These are phyloP conservation scores for Harlomillsia oculata DNA, from an alignment of 1,140 invertebrate genomes.

Conservation along the genomic window DNA sequence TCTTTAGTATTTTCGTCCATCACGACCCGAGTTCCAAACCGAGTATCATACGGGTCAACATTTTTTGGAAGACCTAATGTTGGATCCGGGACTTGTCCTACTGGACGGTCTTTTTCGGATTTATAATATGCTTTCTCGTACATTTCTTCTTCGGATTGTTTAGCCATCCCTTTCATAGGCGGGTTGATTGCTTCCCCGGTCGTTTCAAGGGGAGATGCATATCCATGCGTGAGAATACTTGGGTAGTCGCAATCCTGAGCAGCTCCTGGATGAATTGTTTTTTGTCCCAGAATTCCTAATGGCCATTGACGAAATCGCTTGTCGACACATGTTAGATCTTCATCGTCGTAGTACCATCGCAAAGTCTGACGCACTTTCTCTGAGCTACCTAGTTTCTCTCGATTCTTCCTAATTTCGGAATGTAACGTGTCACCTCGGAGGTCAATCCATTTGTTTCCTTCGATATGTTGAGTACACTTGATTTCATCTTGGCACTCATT, in stretches of 20 bases:
- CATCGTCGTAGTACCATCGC: constrained; percentile 30
- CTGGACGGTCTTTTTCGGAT: neutral
- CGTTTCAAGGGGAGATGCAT: neutral
- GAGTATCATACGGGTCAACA: too few relatives aligned
- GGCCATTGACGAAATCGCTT: constrained; percentile 21
- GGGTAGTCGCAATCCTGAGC: constrained; percentile 31
- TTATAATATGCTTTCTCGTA: too few relatives aligned
- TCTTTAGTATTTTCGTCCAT: too few relatives aligned
- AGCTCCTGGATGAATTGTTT: constrained; percentile 29
- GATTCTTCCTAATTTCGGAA: constrained; percentile 19
- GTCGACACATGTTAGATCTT: constrained; percentile 21
- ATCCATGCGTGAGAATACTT: constrained; percentile 26
- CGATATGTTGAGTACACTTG: constrained; percentile 22
- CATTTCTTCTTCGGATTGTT: constrained; percentile 20
- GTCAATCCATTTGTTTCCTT: constrained; percentile 25
- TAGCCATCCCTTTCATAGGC: constrained; percentile 16
- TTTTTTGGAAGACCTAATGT: too few relatives aligned
- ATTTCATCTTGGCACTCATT: neutral
- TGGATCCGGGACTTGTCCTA: neutral
- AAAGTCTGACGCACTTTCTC: constrained; percentile 6
- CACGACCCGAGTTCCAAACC: too few relatives aligned
- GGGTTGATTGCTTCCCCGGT: constrained; percentile 13
- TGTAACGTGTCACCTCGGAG: constrained; percentile 8
- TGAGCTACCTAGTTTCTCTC: constrained; percentile 25
- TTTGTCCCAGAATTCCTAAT: constrained; percentile 20